A percentile compares a stretch with the other conserved stretches of the same genome.
These are phyloP conservation scores for Pipistrellus kuhlii DNA, from an alignment of 2,797 vertebrate genomes.

Conservation along the genomic window DNA sequence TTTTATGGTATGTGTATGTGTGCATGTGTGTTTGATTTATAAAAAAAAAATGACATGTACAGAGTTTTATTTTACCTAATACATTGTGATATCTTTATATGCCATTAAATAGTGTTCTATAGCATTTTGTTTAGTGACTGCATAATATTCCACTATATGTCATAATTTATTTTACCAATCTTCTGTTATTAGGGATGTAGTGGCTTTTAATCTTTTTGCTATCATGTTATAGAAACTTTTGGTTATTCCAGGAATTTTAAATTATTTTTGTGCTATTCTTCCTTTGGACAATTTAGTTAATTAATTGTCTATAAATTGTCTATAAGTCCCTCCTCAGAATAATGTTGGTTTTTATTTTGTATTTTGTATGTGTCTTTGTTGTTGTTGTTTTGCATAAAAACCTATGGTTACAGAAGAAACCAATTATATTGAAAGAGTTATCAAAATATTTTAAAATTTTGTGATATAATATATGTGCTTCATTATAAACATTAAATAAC, in stretches of 20 bases:
- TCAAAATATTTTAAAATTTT: constrained; percentile 33
- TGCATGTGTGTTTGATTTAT: background rate
- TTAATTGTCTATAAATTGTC: too few relatives aligned
- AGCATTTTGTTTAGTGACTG: background rate
- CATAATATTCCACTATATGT: background rate
- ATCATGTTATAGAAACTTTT: constrained; percentile 14
- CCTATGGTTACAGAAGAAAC: background rate
- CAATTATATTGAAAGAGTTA: constrained; percentile 18
- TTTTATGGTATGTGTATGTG: background rate
- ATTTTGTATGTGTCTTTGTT: background rate
- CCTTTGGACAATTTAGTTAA: constrained; percentile 32
- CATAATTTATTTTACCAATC: background rate
- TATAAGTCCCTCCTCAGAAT: background rate
- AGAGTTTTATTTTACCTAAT: constrained; percentile 34
- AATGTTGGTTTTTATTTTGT: background rate
- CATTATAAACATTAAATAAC: constrained; percentile 29
- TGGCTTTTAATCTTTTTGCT: constrained; percentile 31
- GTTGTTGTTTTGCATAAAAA: constrained; percentile 5
- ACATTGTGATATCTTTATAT: background rate
- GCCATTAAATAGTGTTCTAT: constrained; percentile 8
- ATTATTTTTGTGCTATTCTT: background rate
- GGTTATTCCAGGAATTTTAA: constrained; percentile 8
- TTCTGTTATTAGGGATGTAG: background rate
- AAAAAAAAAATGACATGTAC: background rate
- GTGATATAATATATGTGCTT: background rate